Base-by-base conservation (phyloP, 2,888 invertebrate species). In the Dioctria rufipes region DNA sequence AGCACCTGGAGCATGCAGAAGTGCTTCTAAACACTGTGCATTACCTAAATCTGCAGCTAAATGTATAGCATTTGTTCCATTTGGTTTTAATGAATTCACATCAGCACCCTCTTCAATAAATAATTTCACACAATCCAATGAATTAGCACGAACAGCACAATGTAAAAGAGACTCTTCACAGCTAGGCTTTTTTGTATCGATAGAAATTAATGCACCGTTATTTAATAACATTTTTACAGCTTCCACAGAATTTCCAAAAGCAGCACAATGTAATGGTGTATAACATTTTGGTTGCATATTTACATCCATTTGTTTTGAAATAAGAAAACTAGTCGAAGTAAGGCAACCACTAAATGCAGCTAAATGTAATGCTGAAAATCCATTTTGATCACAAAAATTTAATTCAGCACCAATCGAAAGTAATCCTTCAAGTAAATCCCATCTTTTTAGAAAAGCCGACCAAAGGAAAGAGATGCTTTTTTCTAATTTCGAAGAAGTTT, bases 241-340 rank as follows among this genome's bases (percentile, higher is more conserved):
- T 85, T 94, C 93, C 78, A 93, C 92, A 82, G 96, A 94, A 86
- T 96, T 95, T 11, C 96, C 95, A 89, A 96, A 96, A 49, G 96
- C 96, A 11, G 97, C 95, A 87, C 95, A 96, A 88, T 98, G 97
- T 81, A 97, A 91, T 0, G 97, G 96, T 66, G 94, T 94, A 87
- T 94, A 94, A 84, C 93, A 92, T 87, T 94, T 93, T 81, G 92
- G 92, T 86, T 92, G 91, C 75, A 92, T 91, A 88, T 94, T 93
- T 6, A 94, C 92, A 85, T 93, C 93, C 83, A 92, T 91, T 2
- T 93, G 94, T 85, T 92, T 91, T 43, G 92, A 89, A 67, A 95
- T 91, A 75, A 96, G 90, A 86, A 92, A 94, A 84, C 91, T 92
- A 6, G 94, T 92, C 83, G 95, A 93, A 25, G 93, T 92, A 71